phyloP scores from a whole-genome alignment of 2,888 invertebrate species.

The Lottia scabra region DNA sequence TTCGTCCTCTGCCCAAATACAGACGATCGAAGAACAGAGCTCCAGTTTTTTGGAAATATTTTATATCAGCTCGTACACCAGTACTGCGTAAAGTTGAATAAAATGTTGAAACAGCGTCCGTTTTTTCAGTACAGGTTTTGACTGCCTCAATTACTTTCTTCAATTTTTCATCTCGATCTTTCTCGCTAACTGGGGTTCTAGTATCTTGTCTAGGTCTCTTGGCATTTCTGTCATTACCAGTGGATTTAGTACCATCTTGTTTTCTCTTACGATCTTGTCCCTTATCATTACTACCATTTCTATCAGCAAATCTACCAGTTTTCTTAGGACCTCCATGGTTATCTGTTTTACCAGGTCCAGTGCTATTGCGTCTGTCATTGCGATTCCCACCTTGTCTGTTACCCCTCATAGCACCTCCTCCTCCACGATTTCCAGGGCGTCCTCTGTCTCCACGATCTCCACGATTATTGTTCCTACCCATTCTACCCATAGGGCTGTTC shows the following conservation, averaged over 20 bases:
- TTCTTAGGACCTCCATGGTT: background rate
- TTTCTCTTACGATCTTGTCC: conserved; percentile 1
- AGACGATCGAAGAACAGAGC: background rate
- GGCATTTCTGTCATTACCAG: conserved; percentile 11
- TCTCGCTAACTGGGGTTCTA: background rate
- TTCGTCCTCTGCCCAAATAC: background rate
- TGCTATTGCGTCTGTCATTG: background rate
- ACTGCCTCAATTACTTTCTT: background rate
- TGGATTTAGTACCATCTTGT: conserved; percentile 4
- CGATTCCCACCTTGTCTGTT: background rate
- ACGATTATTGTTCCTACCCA: too few species aligned
- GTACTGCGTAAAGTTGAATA: background rate
- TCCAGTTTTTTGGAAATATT: background rate
- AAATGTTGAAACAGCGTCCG: background rate
- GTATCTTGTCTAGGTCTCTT: conserved; percentile 1
- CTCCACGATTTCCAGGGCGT: background rate
- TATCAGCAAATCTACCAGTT: conserved; percentile 1
- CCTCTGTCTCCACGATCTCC: background rate
- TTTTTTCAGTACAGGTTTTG: background rate
- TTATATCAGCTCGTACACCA: background rate
- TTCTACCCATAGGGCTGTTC: too few species aligned
- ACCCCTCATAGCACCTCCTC: background rate
- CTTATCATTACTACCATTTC: conserved; percentile 2
- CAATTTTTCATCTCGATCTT: background rate
- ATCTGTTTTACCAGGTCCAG: background rate